These are phyloP conservation scores for Rhinolophus ferrumequinum DNA, from an alignment of 2,113 vertebrate species.

Conservation along the genomic window DNA sequence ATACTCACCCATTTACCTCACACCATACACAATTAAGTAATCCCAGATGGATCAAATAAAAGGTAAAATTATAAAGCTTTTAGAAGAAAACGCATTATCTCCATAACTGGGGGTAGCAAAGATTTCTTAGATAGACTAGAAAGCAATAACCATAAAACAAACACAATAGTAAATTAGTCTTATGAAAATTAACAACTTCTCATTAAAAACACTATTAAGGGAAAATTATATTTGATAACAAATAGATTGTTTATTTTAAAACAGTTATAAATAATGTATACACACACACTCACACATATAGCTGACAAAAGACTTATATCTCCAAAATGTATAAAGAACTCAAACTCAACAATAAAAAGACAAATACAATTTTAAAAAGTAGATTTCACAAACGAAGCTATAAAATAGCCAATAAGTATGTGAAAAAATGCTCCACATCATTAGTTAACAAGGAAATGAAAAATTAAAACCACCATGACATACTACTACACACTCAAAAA, in stretches of 20 bases:
- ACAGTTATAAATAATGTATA: neutral
- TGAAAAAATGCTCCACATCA: neutral
- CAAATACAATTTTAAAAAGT: neutral
- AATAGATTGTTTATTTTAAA: neutral
- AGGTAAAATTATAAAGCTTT: neutral
- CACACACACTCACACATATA: neutral
- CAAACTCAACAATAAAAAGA: neutral
- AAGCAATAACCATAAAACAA: slow-evolving; percentile 10
- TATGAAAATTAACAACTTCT: neutral
- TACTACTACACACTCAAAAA: neutral
- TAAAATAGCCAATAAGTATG: neutral
- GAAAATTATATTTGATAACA: neutral
- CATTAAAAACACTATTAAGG: neutral
- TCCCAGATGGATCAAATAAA: neutral
- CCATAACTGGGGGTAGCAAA: neutral
- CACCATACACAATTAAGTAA: neutral
- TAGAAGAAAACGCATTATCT: neutral
- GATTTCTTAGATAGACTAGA: neutral
- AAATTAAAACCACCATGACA: neutral
- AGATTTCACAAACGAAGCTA: neutral
- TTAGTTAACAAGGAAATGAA: neutral
- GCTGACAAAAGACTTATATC: neutral
- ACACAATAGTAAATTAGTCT: neutral
- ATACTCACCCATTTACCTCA: neutral
- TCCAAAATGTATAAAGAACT: neutral